Percentiles rank a stretch among this genome's conserved stretches.
Conservation (phyloP, 1,140 invertebrate genomes). For the Diorhabda carinulata region DNA sequence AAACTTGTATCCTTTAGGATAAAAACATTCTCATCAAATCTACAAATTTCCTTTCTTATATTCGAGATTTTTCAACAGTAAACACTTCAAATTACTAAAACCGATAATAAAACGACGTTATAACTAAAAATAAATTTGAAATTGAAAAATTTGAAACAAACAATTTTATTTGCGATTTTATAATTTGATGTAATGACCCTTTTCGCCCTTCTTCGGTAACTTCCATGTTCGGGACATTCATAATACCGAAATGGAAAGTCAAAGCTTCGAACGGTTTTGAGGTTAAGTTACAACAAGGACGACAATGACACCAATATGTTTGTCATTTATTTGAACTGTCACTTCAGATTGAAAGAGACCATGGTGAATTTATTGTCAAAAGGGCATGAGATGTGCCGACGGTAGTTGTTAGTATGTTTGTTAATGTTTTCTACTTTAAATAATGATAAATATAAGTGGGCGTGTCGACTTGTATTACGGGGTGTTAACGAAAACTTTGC, state of each 20-base stretch:
- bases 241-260: slow-evolving; percentile 29
- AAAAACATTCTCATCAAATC: too few relatives aligned
- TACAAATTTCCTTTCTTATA: too few relatives aligned
- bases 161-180: too few relatives aligned
- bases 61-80: too few relatives aligned
- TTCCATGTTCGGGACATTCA: slow-evolving; percentile 26
- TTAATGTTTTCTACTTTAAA: neutral
- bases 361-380: slow-evolving; percentile 16
- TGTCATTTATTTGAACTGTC: slow-evolving; percentile 37
- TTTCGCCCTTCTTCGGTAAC: neutral
- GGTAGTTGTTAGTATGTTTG: neutral
- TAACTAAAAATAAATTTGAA: too few relatives aligned
- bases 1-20: too few relatives aligned
- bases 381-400: slow-evolving; percentile 14
- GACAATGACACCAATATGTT: slow-evolving; percentile 38
- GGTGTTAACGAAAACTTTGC: too few relatives aligned
- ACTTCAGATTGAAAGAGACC: slow-evolving; percentile 20
- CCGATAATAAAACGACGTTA: too few relatives aligned
- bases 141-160: too few relatives aligned
- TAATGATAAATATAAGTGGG: too few relatives aligned
- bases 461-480: too few relatives aligned
- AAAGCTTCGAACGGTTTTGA: slow-evolving; percentile 29
- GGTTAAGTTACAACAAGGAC: slow-evolving; percentile 35
- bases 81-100: too few relatives aligned
- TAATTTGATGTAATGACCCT: slow-evolving; percentile 5